Conservation (phyloP, 2,888 invertebrate genomes). For the Dasysyrphus albostriatus region DNA sequence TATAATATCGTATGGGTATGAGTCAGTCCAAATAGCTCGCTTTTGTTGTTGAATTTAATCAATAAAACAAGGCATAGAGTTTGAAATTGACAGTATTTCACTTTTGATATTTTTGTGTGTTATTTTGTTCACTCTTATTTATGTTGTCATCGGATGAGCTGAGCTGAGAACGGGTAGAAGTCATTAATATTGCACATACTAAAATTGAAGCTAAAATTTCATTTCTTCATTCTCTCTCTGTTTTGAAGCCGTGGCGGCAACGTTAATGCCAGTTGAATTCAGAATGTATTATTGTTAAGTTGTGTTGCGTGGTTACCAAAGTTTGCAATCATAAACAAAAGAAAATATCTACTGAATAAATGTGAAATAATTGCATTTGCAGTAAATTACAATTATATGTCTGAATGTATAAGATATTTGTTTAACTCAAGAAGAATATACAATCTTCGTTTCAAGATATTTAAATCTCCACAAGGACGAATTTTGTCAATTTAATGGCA, state of each 20-base stretch:
- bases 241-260: background rate
- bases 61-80: constrained; percentile 55
- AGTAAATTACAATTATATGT: constrained; percentile 6
- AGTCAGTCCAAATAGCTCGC: constrained; percentile 45
- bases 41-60: constrained; percentile 56
- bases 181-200: constrained; percentile 31
- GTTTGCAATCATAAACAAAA: constrained; percentile 76
- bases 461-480: background rate
- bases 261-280: constrained; percentile 78
- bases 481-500: constrained; percentile 23
- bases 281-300: constrained; percentile 81
- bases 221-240: background rate
- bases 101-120: constrained; percentile 25
- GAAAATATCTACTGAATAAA: constrained; percentile 46
- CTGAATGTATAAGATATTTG: background rate
- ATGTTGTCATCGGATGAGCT: constrained; percentile 1
- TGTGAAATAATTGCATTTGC: constrained; percentile 44
- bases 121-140: background rate
- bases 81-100: background rate
- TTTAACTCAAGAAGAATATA: background rate
- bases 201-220: constrained; percentile 11
- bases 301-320: constrained; percentile 77
- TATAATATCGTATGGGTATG: constrained; percentile 18
- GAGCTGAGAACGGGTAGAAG: background rate
- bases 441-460: background rate